A percentile compares a stretch with the other conserved stretches of the same genome.
Conservation (phyloP, 2,888 invertebrate genomes). For the Hydroisotoma schaefferi region DNA sequence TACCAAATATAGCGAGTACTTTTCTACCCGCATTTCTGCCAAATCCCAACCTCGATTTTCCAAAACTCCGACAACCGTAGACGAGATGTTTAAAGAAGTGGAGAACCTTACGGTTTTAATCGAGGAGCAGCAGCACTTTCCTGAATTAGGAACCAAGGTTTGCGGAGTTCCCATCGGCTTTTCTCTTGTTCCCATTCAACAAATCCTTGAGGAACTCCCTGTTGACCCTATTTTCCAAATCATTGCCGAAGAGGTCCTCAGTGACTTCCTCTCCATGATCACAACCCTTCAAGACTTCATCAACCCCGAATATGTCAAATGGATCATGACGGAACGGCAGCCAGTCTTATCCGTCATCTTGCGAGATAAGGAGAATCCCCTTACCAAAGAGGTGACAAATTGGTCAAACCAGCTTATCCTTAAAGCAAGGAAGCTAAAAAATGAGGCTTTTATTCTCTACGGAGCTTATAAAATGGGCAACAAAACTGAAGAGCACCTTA, state of each 20-base stretch:
- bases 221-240: too few relatives aligned
- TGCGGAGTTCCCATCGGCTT: slow-evolving; percentile 12
- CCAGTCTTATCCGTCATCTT: background rate
- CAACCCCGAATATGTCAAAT: background rate
- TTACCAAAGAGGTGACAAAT: background rate
- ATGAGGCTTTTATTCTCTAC: background rate
- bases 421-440: background rate
- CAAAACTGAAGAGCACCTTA: background rate
- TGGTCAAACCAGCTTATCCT: background rate
- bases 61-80: slow-evolving; percentile 3
- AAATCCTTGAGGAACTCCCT: too few relatives aligned
- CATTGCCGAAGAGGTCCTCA: background rate
- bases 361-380: slow-evolving; percentile 11
- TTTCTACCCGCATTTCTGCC: background rate
- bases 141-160: too few relatives aligned
- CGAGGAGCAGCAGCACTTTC: slow-evolving; percentile 6
- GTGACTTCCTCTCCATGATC: slow-evolving; percentile 7
- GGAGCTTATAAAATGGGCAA: background rate
- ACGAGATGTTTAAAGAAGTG: slow-evolving; percentile 7
- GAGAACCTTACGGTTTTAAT: slow-evolving; percentile 1
- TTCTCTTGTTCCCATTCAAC: slow-evolving; percentile 12
- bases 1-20: background rate
- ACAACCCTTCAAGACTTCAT: slow-evolving; percentile 7
- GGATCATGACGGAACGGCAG: slow-evolving; percentile 5
- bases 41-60: background rate